Evolutionary conservation across 1,140 invertebrate species (phyloP).

Genomic region (Drosophila nikananu): DNA sequence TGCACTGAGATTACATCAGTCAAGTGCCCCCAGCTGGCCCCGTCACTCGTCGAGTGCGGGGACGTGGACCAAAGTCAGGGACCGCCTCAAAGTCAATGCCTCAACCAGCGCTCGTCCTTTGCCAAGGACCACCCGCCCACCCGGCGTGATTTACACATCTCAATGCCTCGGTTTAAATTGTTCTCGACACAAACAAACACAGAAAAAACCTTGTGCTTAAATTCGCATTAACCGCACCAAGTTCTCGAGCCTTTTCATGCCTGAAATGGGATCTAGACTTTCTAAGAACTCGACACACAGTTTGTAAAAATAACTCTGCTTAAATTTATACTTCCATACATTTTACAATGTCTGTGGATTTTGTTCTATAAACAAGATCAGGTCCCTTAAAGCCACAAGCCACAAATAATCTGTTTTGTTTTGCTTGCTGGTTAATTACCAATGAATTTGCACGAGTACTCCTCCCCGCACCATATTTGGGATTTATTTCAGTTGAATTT

Average conservation of each 20-base stretch:
- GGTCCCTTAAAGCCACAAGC: too few species aligned
- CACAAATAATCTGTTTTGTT: neutral
- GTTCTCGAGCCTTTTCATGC: neutral
- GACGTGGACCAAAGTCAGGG: constrained; percentile 50
- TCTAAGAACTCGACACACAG: neutral
- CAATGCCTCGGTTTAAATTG: constrained; percentile 43
- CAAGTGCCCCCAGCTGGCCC: constrained; percentile 47
- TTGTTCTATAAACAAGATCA: too few species aligned
- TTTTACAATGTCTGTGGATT: neutral
- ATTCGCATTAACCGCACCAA: constrained; percentile 39
- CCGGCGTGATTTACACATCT: constrained; percentile 52
- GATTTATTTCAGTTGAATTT: constrained; percentile 24
- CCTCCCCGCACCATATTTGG: constrained; percentile 1
- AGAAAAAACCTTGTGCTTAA: constrained; percentile 35
- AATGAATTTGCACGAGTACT: neutral
- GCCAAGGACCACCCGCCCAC: constrained; percentile 8
- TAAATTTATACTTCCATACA: neutral
- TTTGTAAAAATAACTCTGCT: neutral
- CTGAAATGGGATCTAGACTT: neutral
- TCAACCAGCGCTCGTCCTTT: constrained; percentile 17
- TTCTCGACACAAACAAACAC: constrained; percentile 9
- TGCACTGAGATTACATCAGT: constrained; percentile 62
- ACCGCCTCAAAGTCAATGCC: constrained; percentile 46
- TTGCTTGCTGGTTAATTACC: constrained; percentile 13
- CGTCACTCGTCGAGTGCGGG: constrained; percentile 10